phyloP scores from a whole-genome alignment of 2,113 vertebrate genomes.

The Passerina amoena region DNA sequence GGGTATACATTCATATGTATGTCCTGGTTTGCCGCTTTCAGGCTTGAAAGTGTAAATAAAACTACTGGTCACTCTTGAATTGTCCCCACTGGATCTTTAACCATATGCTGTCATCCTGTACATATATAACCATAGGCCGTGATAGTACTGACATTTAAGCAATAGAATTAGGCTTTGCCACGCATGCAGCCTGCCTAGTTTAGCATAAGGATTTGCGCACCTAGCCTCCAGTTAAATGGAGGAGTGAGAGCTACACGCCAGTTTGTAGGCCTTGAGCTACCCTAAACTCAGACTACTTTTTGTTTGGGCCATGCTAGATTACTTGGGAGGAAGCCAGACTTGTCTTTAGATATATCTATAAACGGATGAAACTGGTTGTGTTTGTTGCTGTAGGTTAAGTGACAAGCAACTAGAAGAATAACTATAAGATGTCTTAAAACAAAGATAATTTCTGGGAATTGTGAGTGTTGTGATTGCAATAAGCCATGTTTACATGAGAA shows the following conservation, averaged over 20 bases:
- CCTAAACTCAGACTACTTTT: neutral
- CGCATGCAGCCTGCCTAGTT: neutral
- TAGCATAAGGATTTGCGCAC: neutral
- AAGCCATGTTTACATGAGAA: conserved; percentile 55
- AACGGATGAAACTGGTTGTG: neutral
- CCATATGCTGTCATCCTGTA: neutral
- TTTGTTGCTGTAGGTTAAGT: neutral
- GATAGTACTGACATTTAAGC: neutral
- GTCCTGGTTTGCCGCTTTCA: neutral
- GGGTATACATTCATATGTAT: neutral
- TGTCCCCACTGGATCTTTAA: neutral
- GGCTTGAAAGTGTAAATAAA: neutral
- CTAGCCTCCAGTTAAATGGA: neutral
- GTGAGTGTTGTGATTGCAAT: neutral
- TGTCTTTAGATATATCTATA: neutral
- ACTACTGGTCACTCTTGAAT: neutral
- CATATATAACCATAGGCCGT: neutral
- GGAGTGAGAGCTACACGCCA: neutral
- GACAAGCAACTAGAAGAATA: neutral
- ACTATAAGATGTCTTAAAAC: neutral
- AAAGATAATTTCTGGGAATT: neutral
- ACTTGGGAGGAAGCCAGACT: neutral
- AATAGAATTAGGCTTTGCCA: conserved; percentile 18
- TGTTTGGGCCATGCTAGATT: neutral
- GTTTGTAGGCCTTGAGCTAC: neutral